Percentiles rank a stretch among this genome's conserved stretches.
Evolutionary conservation across 1,140 invertebrate species (phyloP).

Genomic region (Eueides isabella): DNA sequence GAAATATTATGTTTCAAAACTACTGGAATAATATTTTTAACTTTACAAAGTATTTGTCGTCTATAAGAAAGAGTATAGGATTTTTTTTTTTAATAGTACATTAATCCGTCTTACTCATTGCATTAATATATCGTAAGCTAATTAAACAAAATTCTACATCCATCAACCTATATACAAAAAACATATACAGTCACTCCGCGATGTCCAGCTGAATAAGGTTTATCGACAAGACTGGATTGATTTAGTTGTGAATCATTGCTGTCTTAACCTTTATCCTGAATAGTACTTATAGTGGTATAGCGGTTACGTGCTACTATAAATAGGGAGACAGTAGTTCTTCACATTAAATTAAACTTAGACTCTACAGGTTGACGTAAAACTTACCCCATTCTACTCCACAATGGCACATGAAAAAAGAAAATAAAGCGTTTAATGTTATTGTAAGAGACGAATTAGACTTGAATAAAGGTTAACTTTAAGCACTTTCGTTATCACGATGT

Average conservation of each 20-base stretch:
- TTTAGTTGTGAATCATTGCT: neutral
- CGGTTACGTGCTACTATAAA: neutral
- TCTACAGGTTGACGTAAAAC: conserved; percentile 71
- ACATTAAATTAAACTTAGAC: conserved; percentile 38
- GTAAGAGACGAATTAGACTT: conserved; percentile 56
- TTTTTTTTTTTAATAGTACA: too few species aligned
- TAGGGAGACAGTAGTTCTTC: neutral
- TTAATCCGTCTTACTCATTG: too few species aligned
- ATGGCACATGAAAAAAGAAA: conserved; percentile 68
- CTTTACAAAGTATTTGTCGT: neutral
- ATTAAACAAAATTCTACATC: too few species aligned
- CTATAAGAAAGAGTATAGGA: neutral
- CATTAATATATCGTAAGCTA: too few species aligned
- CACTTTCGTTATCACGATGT: neutral
- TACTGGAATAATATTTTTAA: neutral
- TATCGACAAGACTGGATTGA: neutral
- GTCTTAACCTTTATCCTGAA: neutral
- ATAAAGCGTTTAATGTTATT: conserved; percentile 67
- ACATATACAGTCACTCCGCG: too few species aligned
- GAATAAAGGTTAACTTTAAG: neutral
- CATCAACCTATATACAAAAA: too few species aligned
- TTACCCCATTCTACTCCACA: conserved; percentile 80
- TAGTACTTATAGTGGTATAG: neutral
- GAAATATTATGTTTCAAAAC: conserved; percentile 13
- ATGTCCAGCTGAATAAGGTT: too few species aligned